These are phyloP conservation scores for Lottia gigantea DNA, from an alignment of 2,888 invertebrate genomes.

Conservation along the genomic window DNA sequence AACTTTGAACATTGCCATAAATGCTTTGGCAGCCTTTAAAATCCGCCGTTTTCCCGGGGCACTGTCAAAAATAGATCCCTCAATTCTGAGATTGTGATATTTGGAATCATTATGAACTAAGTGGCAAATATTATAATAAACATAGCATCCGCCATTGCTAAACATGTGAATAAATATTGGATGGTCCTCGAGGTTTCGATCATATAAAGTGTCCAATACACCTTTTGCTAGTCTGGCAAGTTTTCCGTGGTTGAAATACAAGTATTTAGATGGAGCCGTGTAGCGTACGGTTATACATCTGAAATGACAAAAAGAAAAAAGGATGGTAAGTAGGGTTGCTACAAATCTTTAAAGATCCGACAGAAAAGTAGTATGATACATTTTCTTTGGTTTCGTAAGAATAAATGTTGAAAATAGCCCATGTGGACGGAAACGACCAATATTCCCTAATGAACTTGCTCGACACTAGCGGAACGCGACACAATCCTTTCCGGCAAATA, in stretches of 20 bases:
- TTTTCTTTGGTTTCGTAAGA: too few relatives aligned
- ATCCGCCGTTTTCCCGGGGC: constrained; percentile 73
- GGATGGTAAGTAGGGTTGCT: too few relatives aligned
- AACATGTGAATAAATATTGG: constrained; percentile 81
- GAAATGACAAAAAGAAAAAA: constrained; percentile 39
- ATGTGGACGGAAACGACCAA: too few relatives aligned
- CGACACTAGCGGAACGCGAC: too few relatives aligned
- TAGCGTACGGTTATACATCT: constrained; percentile 80
- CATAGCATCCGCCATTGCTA: constrained; percentile 81
- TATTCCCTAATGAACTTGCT: too few relatives aligned
- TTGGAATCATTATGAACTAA: constrained; percentile 66
- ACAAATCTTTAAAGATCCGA: too few relatives aligned
- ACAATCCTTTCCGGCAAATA: not conserved
- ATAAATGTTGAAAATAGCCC: too few relatives aligned
- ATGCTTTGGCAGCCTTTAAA: constrained; percentile 45
- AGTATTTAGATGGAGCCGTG: constrained; percentile 77
- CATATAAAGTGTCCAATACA: constrained; percentile 75
- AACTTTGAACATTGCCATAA: constrained; percentile 38
- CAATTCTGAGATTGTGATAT: constrained; percentile 38
- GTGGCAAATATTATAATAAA: constrained; percentile 77
- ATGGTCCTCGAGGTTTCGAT: constrained; percentile 78
- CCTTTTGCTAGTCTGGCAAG: constrained; percentile 76
- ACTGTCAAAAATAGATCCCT: constrained; percentile 75
- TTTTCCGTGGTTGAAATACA: constrained; percentile 76
- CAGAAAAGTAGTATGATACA: too few relatives aligned